phyloP scores from a whole-genome alignment of 1,140 invertebrate genomes.

The Bombus breviceps region DNA sequence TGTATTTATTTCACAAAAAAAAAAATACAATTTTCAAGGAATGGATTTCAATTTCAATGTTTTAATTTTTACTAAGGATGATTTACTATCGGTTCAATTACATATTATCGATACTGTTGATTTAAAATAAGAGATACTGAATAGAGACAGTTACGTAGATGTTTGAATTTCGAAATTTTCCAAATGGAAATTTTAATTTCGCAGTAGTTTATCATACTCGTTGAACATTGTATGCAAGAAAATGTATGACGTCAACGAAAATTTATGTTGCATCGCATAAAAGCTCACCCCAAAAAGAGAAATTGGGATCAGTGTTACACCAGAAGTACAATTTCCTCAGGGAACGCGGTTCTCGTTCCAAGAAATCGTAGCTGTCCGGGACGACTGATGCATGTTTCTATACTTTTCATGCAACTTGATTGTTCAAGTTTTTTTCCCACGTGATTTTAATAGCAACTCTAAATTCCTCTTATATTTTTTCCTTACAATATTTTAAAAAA shows the following conservation, averaged over 20 bases:
- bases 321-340: constrained; percentile 15
- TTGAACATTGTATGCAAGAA: background rate
- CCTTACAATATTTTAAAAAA: too few relatives aligned
- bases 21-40: background rate
- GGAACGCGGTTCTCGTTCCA: constrained; percentile 6
- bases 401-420: background rate
- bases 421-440: background rate
- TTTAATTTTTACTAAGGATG: background rate
- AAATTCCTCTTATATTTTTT: too few relatives aligned
- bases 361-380: constrained; percentile 1
- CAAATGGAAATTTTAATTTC: background rate
- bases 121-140: too few relatives aligned
- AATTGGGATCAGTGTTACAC: constrained; percentile 1
- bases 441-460: too few relatives aligned
- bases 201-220: background rate
- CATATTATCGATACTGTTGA: too few relatives aligned
- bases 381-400: background rate
- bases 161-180: background rate
- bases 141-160: background rate
- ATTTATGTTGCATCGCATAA: background rate
- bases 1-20: background rate
- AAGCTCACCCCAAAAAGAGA: background rate
- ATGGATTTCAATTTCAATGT: background rate
- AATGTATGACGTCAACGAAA: background rate
- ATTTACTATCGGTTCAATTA: too few relatives aligned